Evolutionary conservation across 2,888 invertebrate species (phyloP).

Genomic region (Ophion slaviceki): DNA sequence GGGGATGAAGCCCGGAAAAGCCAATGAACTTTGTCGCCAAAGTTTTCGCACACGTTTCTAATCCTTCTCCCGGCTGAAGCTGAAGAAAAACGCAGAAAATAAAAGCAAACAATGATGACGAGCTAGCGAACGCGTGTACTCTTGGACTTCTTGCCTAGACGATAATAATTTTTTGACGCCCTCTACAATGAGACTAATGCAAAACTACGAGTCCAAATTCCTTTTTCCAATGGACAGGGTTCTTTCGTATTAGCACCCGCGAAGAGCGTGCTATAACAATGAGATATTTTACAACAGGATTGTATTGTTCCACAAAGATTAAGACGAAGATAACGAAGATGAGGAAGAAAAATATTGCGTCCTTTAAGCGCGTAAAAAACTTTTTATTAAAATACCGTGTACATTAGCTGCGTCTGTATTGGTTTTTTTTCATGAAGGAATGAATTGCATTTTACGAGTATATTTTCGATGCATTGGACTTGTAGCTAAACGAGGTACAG

Average conservation of each 20-base stretch:
- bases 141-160: constrained; percentile 78
- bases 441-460: constrained; percentile 63
- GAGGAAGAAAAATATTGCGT: constrained; percentile 57
- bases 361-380: constrained; percentile 63
- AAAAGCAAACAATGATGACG: constrained; percentile 7
- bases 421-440: constrained; percentile 60
- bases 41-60: background rate
- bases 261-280: constrained; percentile 42
- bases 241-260: constrained; percentile 44
- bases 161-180: constrained; percentile 79
- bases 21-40: constrained; percentile 15
- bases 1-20: constrained; percentile 20
- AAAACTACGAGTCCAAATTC: constrained; percentile 78
- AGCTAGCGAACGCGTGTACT: constrained; percentile 39
- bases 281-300: constrained; percentile 66
- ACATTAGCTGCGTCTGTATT: constrained; percentile 66
- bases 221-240: constrained; percentile 75
- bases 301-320: constrained; percentile 65
- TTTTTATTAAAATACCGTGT: constrained; percentile 61
- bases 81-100: too few relatives aligned
- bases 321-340: constrained; percentile 38
- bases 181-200: constrained; percentile 74
- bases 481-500: constrained; percentile 72
- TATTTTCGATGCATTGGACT: constrained; percentile 76
- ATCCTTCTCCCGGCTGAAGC: background rate